Evolutionary conservation across 2,113 vertebrate species (phyloP).

Genomic region (Thymallus thymallus): DNA sequence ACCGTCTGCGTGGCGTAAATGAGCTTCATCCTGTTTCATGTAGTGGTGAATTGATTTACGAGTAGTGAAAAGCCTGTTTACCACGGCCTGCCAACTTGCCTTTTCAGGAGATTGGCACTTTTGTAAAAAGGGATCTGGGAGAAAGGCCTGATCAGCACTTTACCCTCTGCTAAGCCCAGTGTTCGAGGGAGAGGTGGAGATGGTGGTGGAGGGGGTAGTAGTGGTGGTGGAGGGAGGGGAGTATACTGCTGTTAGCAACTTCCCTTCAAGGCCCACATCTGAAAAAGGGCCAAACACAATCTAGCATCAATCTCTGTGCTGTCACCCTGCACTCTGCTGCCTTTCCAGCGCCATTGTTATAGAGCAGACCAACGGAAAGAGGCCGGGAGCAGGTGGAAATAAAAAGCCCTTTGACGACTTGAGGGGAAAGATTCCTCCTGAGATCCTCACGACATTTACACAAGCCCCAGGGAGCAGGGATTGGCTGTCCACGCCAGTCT

Average conservation of each 20-base stretch:
- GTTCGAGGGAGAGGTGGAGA: conserved; percentile 34
- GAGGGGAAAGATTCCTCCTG: conserved; percentile 61
- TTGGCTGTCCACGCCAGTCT: conserved; percentile 38
- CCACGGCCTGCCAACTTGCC: conserved; percentile 43
- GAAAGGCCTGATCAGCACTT: conserved; percentile 58
- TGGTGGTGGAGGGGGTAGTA: conserved; percentile 47
- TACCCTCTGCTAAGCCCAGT: conserved; percentile 39
- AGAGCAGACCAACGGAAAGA: conserved; percentile 76
- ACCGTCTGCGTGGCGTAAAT: conserved; percentile 36
- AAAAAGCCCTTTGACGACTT: conserved; percentile 68
- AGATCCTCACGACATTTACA: conserved; percentile 63
- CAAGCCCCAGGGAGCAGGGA: conserved; percentile 49
- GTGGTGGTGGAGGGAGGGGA: conserved; percentile 41
- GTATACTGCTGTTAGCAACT: conserved; percentile 41
- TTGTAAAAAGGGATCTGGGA: conserved; percentile 39
- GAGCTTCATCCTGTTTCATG: conserved; percentile 42
- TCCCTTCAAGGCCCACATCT: conserved; percentile 68
- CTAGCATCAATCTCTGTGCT: conserved; percentile 70
- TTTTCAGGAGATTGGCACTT: conserved; percentile 49
- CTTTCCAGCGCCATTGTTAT: conserved; percentile 76
- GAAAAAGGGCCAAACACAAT: conserved; percentile 75
- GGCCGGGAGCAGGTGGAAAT: conserved; percentile 79
- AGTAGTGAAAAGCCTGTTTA: conserved; percentile 56
- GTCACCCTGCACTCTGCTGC: conserved; percentile 65
- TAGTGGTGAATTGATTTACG: conserved; percentile 54